Percentiles rank a stretch among this genome's conserved stretches.
These are phyloP conservation scores for Melanerpes aurifrons DNA, from an alignment of 2,113 vertebrate species.

Conservation along the genomic window DNA sequence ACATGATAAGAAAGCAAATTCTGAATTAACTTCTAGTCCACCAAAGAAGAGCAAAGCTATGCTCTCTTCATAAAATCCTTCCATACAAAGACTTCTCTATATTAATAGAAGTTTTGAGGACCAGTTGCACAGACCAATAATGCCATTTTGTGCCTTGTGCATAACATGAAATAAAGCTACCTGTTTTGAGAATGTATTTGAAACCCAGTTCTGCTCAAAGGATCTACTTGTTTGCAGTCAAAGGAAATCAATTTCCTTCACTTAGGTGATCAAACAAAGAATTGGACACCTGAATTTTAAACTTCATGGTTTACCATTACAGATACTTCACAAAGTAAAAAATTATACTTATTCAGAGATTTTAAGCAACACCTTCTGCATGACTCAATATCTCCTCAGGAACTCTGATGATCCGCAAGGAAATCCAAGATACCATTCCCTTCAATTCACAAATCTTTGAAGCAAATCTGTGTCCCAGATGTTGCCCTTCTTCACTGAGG, in stretches of 20 bases:
- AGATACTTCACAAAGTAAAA: no score
- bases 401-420: no score
- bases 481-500: no score
- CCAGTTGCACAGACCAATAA: neutral
- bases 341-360: no score
- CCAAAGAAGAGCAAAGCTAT: neutral
- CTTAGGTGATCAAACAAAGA: neutral
- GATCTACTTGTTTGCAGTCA: neutral
- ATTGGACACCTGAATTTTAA: neutral
- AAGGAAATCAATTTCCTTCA: neutral
- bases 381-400: no score
- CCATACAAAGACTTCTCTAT: neutral
- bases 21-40: neutral
- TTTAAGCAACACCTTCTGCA: no score
- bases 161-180: neutral
- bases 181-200: neutral
- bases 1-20: slow-evolving; percentile 37
- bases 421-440: no score
- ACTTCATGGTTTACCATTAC: neutral
- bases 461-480: no score
- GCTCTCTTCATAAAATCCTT: neutral
- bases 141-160: neutral
- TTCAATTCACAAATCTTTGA: no score
- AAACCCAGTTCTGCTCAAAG: neutral
- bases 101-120: neutral